Percentiles rank a stretch among this genome's conserved stretches.
These are phyloP conservation scores for Dolichallabes microphthalmus DNA, from an alignment of 2,113 vertebrate species.

Conservation along the genomic window DNA sequence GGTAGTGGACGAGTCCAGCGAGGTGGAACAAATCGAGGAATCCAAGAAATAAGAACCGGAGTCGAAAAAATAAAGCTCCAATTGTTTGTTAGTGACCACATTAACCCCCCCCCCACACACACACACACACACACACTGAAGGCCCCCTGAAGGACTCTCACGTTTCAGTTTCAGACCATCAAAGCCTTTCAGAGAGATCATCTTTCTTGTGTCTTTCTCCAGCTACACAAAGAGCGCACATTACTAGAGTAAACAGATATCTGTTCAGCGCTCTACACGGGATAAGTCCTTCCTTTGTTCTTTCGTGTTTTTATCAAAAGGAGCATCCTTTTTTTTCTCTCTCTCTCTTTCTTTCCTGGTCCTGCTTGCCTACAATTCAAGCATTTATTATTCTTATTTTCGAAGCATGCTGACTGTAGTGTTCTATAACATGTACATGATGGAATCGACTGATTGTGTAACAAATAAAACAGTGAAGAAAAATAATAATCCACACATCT, in stretches of 20 bases:
- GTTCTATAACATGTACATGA: background rate
- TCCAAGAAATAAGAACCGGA: conserved; percentile 65
- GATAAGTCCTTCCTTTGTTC: conserved; percentile 40
- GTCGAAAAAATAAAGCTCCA: conserved; percentile 27
- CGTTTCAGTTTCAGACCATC: conserved; percentile 42
- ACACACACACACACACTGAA: background rate
- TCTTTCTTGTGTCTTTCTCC: conserved; percentile 48
- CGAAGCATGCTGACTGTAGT: background rate
- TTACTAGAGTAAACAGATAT: conserved; percentile 25
- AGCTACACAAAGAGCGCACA: conserved; percentile 44
- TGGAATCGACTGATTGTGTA: background rate
- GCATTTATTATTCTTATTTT: background rate
- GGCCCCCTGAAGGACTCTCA: conserved; percentile 30
- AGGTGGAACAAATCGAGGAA: conserved; percentile 77
- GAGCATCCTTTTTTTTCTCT: background rate
- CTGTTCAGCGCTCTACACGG: conserved; percentile 28
- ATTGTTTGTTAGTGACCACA: conserved; percentile 29
- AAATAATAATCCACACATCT: too few species aligned
- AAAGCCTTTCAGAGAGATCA: conserved; percentile 50
- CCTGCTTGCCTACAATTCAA: conserved; percentile 23
- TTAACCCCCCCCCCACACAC: background rate
- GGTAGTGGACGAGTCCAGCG: conserved; percentile 77
- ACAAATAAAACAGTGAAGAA: background rate
- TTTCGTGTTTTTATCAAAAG: conserved; percentile 14
- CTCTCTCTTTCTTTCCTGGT: background rate